Conservation (phyloP, 2,888 invertebrate genomes). For the Scaptomyza reducta region DNA sequence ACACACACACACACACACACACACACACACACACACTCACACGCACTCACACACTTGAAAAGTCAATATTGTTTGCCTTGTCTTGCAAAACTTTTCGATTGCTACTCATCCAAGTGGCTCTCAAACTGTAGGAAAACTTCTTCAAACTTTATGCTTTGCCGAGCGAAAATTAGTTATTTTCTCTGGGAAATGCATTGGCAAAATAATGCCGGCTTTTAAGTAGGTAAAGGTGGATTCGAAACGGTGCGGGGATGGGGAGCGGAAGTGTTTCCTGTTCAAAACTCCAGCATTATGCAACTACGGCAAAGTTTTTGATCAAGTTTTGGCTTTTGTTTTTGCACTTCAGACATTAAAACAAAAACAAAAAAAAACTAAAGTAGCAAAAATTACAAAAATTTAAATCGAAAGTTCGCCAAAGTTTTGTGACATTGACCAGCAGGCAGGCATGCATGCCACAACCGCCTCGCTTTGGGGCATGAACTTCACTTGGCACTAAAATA, state of each 20-base stretch:
- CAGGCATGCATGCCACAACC: background rate
- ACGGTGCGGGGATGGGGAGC: background rate
- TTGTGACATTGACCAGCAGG: conserved; percentile 61
- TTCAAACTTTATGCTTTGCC: conserved; percentile 34
- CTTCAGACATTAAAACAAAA: conserved; percentile 29
- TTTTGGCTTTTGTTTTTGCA: conserved; percentile 44
- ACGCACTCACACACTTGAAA: background rate
- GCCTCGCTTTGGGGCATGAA: background rate
- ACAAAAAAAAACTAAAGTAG: background rate
- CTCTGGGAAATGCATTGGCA: conserved; percentile 38
- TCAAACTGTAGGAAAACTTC: conserved; percentile 50
- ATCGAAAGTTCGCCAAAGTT: conserved; percentile 58
- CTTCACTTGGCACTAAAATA: conserved; percentile 38
- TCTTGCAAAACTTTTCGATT: conserved; percentile 14
- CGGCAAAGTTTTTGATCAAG: conserved; percentile 62
- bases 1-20: background rate
- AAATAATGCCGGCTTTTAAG: conserved; percentile 30
- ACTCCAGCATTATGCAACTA: conserved; percentile 20
- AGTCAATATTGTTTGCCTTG: conserved; percentile 5
- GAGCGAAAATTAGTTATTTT: conserved; percentile 69
- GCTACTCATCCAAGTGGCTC: conserved; percentile 30
- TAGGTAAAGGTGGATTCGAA: background rate
- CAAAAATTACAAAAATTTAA: conserved; percentile 28
- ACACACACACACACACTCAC: background rate
- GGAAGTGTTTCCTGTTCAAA: background rate